These are phyloP conservation scores for Brachionus manjavacas DNA, from an alignment of 1,140 invertebrate species.

Conservation along the genomic window DNA sequence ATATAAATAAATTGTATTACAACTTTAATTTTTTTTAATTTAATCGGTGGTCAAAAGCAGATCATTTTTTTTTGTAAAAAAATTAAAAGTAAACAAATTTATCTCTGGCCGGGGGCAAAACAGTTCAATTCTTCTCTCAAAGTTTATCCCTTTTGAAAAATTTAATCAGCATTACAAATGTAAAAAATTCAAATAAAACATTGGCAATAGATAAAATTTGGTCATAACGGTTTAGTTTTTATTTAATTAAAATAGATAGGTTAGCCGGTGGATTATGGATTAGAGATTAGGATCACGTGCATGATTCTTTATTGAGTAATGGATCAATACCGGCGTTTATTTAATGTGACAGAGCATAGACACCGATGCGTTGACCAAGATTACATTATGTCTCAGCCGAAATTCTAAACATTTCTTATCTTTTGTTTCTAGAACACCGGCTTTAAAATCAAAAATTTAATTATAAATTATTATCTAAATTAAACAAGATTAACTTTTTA, in stretches of 20 bases:
- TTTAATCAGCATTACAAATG: background rate
- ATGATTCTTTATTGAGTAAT: constrained; percentile 16
- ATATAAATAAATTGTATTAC: no score
- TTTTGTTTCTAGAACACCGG: background rate
- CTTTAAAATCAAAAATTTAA: background rate
- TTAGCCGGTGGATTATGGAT: constrained; percentile 1
- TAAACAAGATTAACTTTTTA: background rate
- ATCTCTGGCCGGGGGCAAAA: no score
- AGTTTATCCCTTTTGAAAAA: background rate
- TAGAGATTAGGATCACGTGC: constrained; percentile 14
- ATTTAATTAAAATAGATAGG: background rate
- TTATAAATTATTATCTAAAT: background rate
- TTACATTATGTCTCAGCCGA: background rate
- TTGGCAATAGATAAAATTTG: background rate
- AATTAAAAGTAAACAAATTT: no score
- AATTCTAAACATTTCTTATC: background rate
- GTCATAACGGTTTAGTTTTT: background rate
- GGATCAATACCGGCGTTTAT: constrained; percentile 16
- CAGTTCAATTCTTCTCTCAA: no score
- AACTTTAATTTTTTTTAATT: no score
- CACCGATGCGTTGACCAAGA: background rate
- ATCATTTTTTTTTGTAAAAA: no score
- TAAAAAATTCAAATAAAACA: background rate
- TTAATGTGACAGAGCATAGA: background rate
- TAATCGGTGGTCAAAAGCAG: no score